These are phyloP conservation scores for Manacus vitellinus DNA, from an alignment of 2,113 vertebrate species.

Conservation along the genomic window DNA sequence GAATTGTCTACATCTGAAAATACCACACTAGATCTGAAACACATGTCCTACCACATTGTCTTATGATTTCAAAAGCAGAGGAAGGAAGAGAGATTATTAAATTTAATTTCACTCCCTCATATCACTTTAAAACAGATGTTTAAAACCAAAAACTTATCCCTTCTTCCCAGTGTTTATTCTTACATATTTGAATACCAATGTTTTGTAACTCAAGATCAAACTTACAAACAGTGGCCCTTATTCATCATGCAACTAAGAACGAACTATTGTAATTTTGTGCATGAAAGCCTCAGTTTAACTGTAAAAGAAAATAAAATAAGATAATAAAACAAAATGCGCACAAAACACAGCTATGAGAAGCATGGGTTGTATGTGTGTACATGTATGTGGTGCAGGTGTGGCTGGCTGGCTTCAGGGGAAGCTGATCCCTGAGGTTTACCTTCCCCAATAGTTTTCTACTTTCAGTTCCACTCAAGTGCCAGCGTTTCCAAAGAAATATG, in stretches of 20 bases:
- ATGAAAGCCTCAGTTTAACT: not conserved
- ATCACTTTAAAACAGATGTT: constrained; percentile 71
- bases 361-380: not conserved
- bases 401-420: not conserved
- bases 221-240: not conserved
- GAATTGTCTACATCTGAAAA: constrained; percentile 69
- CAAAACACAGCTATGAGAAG: not conserved
- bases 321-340: not conserved
- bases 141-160: constrained; percentile 39
- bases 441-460: not conserved
- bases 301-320: not conserved
- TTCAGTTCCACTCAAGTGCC: not conserved
- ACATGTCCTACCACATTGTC: constrained; percentile 54
- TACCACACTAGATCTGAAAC: constrained; percentile 65
- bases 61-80: constrained; percentile 60
- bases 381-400: not conserved
- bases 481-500: not conserved
- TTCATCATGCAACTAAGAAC: not conserved
- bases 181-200: constrained; percentile 5
- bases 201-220: constrained; percentile 17
- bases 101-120: constrained; percentile 61
- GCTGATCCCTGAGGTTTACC: not conserved
- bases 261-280: not conserved
- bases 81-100: constrained; percentile 70
- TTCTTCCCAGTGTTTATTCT: constrained; percentile 37